Evolutionary conservation across 2,888 invertebrate species (phyloP), one percentile per base, ranked within the genome.

Genomic region (Acleris laterana): DNA sequence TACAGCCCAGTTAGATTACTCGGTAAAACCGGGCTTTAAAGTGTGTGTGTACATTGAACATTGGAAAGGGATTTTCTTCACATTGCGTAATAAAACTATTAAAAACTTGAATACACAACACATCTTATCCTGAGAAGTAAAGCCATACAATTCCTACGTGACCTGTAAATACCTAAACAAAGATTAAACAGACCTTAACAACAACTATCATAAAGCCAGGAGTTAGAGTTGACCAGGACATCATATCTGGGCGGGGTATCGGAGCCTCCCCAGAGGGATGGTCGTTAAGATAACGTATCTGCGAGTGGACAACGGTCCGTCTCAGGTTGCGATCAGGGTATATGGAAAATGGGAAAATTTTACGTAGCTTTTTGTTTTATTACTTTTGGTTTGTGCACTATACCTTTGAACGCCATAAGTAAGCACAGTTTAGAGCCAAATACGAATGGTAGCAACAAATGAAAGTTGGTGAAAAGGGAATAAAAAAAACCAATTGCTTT

Each of bases 211-310:
- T 86, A 84, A 83, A 78, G 75, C 74, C 70, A 72, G 76, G 74
- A 83, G 82, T 81, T 85, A 75, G 74, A 83, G 82, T 81, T 85
- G 84, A 85, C 89, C 89, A 84, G 89, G 88, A 79, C 85, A 84
- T 80, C 85, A 84, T 89, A 89, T 89, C 90, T 78, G 70, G 70
- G 68, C 74, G 74, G 77, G 71, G 80, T 79, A 82, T 85, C 87
- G 79, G 76, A 73, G 65, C 32, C 38, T 48, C 59, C 59, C 53
- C 38, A 71, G 71, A 71, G 72, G 73, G 79, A 80, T 78, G 82
- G 83, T 83, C 85, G 90, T 91, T 90, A 87, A 91, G 91, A 91
- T 92, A 92, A 90, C 84, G 81, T 86, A 88, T 89, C 89, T 85
- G 78, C 73, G 77, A 79, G 83, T 87, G 89, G 89, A 88, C 89